phyloP scores from a whole-genome alignment of 2,888 invertebrate genomes.

The Pristionchus mayeri region DNA sequence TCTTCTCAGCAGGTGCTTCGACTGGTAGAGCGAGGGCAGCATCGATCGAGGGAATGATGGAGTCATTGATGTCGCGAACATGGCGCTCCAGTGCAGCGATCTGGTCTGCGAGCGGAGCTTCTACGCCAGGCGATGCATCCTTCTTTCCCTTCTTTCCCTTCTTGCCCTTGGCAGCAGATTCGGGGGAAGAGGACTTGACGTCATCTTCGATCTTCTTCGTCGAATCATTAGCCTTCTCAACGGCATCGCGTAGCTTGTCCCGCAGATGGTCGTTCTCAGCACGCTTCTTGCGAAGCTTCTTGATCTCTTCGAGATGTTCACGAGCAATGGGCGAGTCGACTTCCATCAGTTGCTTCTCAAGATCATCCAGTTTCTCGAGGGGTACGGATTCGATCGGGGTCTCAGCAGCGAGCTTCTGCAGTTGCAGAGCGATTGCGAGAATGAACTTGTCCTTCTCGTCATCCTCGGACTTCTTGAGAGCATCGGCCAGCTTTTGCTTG shows the following conservation, averaged over 20 bases:
- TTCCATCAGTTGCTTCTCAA: conserved; percentile 53
- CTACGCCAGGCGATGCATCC: conserved; percentile 53
- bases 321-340: conserved; percentile 50
- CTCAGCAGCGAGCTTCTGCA: conserved; percentile 36
- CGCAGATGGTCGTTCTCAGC: conserved; percentile 52
- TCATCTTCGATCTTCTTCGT: conserved; percentile 55
- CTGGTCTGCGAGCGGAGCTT: conserved; percentile 55
- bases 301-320: conserved; percentile 51
- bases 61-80: conserved; percentile 42
- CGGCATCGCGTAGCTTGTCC: conserved; percentile 48
- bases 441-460: conserved; percentile 48
- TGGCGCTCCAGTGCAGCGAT: conserved; percentile 52
- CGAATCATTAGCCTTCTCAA: conserved; percentile 52
- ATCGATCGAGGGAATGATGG: conserved; percentile 9
- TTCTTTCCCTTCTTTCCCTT: conserved; percentile 60
- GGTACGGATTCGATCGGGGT: conserved; percentile 1
- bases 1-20: conserved; percentile 30
- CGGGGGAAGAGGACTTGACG: conserved; percentile 29
- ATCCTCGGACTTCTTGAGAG: conserved; percentile 27
- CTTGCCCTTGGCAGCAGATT: conserved; percentile 43
- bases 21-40: conserved; percentile 22
- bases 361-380: conserved; percentile 48
- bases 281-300: conserved; percentile 53
- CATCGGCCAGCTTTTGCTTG: conserved; percentile 37
- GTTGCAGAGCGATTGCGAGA: conserved; percentile 40